Conservation (phyloP, 2,797 vertebrate genomes). For the Pelodytes ibericus region DNA sequence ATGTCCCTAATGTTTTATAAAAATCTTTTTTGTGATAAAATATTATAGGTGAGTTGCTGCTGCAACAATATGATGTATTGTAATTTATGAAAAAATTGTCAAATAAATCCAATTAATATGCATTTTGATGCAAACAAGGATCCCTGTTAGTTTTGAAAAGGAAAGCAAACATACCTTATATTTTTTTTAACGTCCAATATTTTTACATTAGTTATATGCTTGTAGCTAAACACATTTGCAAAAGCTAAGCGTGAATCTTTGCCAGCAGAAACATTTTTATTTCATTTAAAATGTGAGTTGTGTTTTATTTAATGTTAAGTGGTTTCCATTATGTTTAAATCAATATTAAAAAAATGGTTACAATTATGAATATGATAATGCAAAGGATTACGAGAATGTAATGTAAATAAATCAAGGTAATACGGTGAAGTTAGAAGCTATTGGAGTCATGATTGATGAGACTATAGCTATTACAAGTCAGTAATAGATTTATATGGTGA, state of each 20-base stretch:
- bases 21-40: no score
- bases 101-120: no score
- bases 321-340: constrained; percentile 55
- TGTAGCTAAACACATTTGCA: constrained; percentile 33
- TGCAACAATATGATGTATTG: no score
- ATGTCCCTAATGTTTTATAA: no score
- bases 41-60: no score
- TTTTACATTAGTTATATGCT: neutral
- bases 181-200: neutral
- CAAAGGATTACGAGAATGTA: constrained; percentile 54
- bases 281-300: constrained; percentile 52
- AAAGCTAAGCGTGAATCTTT: constrained; percentile 40
- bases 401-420: constrained; percentile 55
- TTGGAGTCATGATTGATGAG: constrained; percentile 45
- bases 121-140: no score
- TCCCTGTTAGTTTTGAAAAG: no score
- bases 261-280: constrained; percentile 52
- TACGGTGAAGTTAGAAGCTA: constrained; percentile 41
- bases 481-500: constrained; percentile 53
- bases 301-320: constrained; percentile 57
- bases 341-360: constrained; percentile 52
- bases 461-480: constrained; percentile 47
- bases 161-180: no score
- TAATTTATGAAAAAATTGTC: no score
- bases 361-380: constrained; percentile 56